Percentiles rank a stretch among this genome's conserved stretches.
phyloP scores from a whole-genome alignment of 2,113 vertebrate species.

The Campylomormyrus tamandua region DNA sequence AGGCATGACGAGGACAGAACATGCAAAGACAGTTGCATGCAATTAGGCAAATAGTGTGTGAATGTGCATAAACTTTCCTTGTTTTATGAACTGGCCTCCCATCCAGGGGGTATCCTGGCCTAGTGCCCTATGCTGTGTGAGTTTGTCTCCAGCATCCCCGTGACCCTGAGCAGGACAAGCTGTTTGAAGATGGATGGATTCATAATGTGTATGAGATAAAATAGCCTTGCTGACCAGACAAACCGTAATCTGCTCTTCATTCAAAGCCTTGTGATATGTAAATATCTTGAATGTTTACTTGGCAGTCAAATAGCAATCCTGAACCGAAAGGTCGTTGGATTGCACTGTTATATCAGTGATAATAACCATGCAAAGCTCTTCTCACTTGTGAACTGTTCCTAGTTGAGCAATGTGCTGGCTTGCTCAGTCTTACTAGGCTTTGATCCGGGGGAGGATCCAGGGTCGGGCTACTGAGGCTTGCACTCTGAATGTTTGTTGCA shows the following conservation, averaged over 20 bases:
- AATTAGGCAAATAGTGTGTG: background rate
- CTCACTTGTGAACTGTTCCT: background rate
- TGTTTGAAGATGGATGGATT: background rate
- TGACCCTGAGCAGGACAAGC: background rate
- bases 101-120: background rate
- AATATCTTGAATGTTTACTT: constrained; percentile 14
- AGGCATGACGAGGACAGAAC: too few species aligned
- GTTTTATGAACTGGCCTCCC: background rate
- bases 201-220: background rate
- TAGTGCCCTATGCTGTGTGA: background rate
- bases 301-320: constrained; percentile 8
- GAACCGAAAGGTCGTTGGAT: constrained; percentile 13
- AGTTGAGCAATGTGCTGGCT: background rate
- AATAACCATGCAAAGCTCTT: background rate
- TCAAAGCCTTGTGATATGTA: background rate
- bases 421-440: background rate
- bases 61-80: background rate
- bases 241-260: background rate
- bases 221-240: background rate
- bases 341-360: constrained; percentile 8
- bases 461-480: background rate
- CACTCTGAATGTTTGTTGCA: background rate
- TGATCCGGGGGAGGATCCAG: background rate
- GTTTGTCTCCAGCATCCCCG: background rate
- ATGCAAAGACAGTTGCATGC: background rate